A percentile compares a stretch with the other conserved stretches of the same genome.
phyloP scores from a whole-genome alignment of 2,113 vertebrate genomes.

The Telmatochromis brichardi region DNA sequence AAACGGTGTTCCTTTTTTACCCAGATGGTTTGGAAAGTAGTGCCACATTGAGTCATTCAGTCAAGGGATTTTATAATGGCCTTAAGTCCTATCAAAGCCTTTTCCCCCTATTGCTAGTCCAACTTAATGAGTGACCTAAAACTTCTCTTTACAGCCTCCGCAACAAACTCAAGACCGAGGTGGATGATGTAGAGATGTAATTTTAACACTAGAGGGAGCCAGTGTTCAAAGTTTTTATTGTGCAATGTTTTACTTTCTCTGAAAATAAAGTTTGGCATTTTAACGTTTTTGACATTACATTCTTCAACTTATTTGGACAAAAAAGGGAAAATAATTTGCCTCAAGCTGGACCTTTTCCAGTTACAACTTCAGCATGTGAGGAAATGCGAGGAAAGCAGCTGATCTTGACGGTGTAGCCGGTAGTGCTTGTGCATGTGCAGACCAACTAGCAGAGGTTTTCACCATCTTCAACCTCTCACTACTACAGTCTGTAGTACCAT shows the following conservation, averaged over 20 bases:
- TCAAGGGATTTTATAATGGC: rapidly evolving
- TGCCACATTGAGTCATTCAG: background rate
- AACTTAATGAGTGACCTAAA: background rate
- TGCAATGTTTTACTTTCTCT: background rate
- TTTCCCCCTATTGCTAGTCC: rapidly evolving
- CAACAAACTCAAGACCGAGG: constrained; percentile 45
- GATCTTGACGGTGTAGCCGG: too few relatives aligned
- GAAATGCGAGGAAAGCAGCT: too few relatives aligned
- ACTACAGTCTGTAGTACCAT: too few relatives aligned
- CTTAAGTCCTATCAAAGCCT: background rate
- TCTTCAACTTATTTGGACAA: constrained; percentile 13
- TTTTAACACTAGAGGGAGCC: background rate
- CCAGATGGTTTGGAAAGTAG: background rate
- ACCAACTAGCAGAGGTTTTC: too few relatives aligned
- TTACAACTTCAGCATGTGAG: too few relatives aligned
- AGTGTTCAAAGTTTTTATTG: background rate
- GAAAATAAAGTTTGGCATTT: background rate
- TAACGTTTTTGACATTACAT: background rate
- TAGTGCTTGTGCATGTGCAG: too few relatives aligned
- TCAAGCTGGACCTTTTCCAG: constrained; percentile 38
- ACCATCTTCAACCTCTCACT: too few relatives aligned
- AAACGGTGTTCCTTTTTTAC: rapidly evolving
- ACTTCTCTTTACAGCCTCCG: constrained; percentile 48
- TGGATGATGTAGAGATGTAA: constrained; percentile 21
- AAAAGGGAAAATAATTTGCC: constrained; percentile 1